Conservation (phyloP, 2,113 vertebrate species). For the Dendropsophus ebraccatus region DNA sequence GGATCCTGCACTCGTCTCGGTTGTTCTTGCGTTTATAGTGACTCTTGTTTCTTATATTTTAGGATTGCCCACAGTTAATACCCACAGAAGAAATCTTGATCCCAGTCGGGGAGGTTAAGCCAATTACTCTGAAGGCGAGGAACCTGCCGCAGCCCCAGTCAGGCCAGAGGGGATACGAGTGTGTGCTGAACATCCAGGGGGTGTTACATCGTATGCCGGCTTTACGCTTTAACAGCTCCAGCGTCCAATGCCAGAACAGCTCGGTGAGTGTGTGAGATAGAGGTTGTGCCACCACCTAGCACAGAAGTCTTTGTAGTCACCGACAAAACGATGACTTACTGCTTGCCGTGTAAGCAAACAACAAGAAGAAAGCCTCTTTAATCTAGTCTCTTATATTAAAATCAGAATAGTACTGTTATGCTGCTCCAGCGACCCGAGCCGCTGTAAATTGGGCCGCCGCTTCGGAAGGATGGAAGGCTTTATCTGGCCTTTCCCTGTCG, state of each 20-base stretch:
- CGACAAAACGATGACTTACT: neutral
- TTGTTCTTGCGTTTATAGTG: neutral
- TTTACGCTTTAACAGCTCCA: slow-evolving; percentile 98
- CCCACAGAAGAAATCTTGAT: slow-evolving; percentile 94
- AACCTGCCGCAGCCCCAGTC: slow-evolving; percentile 98
- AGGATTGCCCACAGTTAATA: slow-evolving; percentile 97
- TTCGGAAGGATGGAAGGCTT: slow-evolving; percentile 50
- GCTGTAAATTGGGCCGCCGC: slow-evolving; percentile 35
- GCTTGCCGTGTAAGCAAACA: neutral
- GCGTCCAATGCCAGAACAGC: slow-evolving; percentile 98
- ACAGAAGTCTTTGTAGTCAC: neutral
- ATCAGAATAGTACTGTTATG: slow-evolving; percentile 21
- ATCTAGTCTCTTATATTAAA: neutral
- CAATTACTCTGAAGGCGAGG: slow-evolving; percentile 92
- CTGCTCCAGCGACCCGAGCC: slow-evolving; percentile 13
- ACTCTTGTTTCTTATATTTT: neutral
- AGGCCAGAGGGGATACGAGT: slow-evolving; percentile 95
- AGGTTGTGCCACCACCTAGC: too few species aligned
- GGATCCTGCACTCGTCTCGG: neutral
- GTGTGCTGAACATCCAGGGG: slow-evolving; percentile 91
- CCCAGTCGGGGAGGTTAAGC: slow-evolving; percentile 93
- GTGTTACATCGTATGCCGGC: slow-evolving; percentile 89
- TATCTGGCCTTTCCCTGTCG: slow-evolving; percentile 64
- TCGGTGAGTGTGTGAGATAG: slow-evolving; percentile 78
- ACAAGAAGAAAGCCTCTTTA: neutral